Evolutionary conservation across 2,888 invertebrate genomes (phyloP), one percentile per base, ranked within the genome.

Genomic region (Alentia gelatinosa): DNA sequence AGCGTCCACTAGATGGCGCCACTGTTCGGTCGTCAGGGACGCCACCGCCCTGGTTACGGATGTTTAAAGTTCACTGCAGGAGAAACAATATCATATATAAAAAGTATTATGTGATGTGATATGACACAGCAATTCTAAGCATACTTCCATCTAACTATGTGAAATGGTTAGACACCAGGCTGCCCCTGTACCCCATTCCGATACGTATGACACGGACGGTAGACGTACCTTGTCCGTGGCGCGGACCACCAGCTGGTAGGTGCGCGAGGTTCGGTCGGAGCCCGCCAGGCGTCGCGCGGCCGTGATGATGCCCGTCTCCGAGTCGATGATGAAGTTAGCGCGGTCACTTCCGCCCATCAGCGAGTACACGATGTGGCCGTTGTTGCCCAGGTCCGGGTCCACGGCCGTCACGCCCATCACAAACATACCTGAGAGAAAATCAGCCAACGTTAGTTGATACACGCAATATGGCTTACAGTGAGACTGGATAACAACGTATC

Each of bases 331-430:
- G 91, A 96, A 95, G 92, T 94, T 94, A n/a, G 92, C 91, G 84
- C 94, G 94, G 39, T 90, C 84, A 19, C 33, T 89, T 5, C 83
- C 74, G 15, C 68, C 90, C 26, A 90, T 47, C 83, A 93, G 88
- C 0, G 93, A 97, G 96, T 99, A 99, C 0, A 97, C 96, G 90
- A 99, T 97, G 94, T 97, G 97, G 90, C 98, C 98, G 95, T 99
- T 99, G 0, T 97, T 96, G 0, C 98, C 98, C 91, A 97, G 97
- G 96, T 99, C 99, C 91, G 97, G 97, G 96, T 99, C 99, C 7
- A 97, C 97, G 0, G 99, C 99, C 95, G 97, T 98, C 0, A 98
- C 98, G 12, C 99, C 99, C 95, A 98, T 98, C 37, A 99, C 98
- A 96, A 99, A 99, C 94, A 98, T 96, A 84, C 97, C 97, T 96